Percentiles rank a stretch among this genome's conserved stretches.
Evolutionary conservation across 1,140 invertebrate genomes (phyloP).

Genomic region (Hylaeus anthracinus): DNA sequence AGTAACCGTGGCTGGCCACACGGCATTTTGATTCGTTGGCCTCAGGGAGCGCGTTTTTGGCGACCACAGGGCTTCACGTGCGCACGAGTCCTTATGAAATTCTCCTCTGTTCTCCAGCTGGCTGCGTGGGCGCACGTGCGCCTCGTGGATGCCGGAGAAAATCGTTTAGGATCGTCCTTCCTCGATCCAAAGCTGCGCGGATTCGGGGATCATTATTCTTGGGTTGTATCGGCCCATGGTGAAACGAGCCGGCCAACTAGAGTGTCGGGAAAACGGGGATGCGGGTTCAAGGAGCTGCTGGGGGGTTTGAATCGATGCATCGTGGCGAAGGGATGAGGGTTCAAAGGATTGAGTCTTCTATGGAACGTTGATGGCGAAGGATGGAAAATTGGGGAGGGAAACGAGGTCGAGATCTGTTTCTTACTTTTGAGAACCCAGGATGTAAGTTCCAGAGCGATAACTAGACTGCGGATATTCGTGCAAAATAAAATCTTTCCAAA

Average conservation of each 20-base stretch:
- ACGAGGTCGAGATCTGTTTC: too few relatives aligned
- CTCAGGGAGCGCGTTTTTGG: conserved; percentile 12
- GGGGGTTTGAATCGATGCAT: background rate
- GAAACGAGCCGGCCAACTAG: background rate
- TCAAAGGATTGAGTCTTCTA: too few relatives aligned
- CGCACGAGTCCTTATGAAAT: background rate
- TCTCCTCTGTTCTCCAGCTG: background rate
- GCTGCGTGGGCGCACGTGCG: conserved; percentile 9
- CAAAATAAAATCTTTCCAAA: too few relatives aligned
- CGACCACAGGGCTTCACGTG: background rate
- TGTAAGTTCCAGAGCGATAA: too few relatives aligned
- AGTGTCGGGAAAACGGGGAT: background rate
- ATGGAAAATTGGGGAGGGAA: too few relatives aligned
- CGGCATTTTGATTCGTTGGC: conserved; percentile 50
- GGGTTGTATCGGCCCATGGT: background rate
- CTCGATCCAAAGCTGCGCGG: too few relatives aligned
- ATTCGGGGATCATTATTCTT: background rate
- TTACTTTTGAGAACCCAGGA: too few relatives aligned
- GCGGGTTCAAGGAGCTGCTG: too few relatives aligned
- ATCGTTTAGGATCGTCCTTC: background rate
- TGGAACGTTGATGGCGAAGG: too few relatives aligned
- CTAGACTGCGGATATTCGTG: too few relatives aligned
- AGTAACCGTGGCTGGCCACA: conserved; percentile 39
- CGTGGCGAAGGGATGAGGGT: too few relatives aligned
- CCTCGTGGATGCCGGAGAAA: background rate